Conservation (phyloP, 2,113 vertebrate species). For the Menura novaehollandiae region DNA sequence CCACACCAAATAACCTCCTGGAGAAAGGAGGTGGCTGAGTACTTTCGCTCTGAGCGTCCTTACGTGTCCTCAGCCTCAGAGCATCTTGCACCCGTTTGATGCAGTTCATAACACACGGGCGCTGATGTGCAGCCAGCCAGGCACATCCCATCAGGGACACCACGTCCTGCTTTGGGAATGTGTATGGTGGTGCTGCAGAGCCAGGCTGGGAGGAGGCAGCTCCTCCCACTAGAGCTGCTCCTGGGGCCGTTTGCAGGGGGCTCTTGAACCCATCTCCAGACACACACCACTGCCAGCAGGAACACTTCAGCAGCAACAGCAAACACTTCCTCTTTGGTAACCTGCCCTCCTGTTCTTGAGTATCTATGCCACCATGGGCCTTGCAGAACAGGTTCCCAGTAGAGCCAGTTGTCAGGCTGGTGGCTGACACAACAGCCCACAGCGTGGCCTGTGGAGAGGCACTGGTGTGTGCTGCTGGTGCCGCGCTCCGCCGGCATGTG, state of each 20-base stretch:
- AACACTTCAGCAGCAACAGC: not conserved
- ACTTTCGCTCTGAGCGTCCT: not conserved
- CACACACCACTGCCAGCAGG: fast-evolving
- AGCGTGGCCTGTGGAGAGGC: not conserved
- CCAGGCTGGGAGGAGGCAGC: not conserved
- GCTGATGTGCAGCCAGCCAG: not conserved
- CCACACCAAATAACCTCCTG: not conserved
- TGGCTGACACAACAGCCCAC: not conserved
- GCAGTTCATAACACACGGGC: not conserved
- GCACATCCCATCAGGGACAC: not conserved
- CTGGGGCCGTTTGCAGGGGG: fast-evolving
- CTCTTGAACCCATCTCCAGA: not conserved
- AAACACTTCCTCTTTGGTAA: not conserved
- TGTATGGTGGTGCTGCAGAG: not conserved
- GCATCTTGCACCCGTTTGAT: not conserved
- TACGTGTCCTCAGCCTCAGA: fast-evolving
- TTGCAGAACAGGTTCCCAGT: conserved; percentile 27
- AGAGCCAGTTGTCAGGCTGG: not conserved
- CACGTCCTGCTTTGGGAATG: not conserved
- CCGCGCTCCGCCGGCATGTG: not conserved
- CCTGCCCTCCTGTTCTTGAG: not conserved
- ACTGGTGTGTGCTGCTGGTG: not conserved
- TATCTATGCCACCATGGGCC: not conserved
- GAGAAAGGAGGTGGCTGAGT: not conserved
- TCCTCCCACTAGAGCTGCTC: not conserved